Conservation (phyloP, 2,888 invertebrate genomes). For the Ypsolopha sequella region DNA sequence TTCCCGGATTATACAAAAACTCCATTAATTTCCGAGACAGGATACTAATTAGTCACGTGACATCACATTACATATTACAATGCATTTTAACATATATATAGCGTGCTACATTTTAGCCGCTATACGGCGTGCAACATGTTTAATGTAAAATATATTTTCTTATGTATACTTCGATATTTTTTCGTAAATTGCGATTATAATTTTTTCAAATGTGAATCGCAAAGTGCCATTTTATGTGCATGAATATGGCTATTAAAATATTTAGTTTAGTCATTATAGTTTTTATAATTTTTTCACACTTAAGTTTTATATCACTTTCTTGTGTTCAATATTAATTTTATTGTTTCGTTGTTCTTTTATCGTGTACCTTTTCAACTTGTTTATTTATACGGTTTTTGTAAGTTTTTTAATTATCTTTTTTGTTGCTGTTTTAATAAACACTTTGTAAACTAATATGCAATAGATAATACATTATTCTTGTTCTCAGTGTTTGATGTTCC, state of each 20-base stretch:
- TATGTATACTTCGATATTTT: background rate
- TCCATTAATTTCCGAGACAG: constrained; percentile 5
- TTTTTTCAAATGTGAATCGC: constrained; percentile 46
- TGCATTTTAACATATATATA: background rate
- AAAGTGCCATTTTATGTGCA: constrained; percentile 57
- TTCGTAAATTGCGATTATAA: background rate
- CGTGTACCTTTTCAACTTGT: constrained; percentile 10
- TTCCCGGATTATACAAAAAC: background rate
- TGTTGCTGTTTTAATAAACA: constrained; percentile 44
- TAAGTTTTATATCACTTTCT: constrained; percentile 41
- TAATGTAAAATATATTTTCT: background rate
- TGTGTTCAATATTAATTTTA: constrained; percentile 50
- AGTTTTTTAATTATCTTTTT: constrained; percentile 16
- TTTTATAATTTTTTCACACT: constrained; percentile 25
- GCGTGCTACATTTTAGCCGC: background rate
- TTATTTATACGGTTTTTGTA: background rate
- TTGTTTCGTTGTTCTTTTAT: constrained; percentile 34
- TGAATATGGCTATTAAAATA: constrained; percentile 45
- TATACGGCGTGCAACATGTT: background rate
- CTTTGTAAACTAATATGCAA: constrained; percentile 54
- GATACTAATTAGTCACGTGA: background rate
- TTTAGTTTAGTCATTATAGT: background rate
- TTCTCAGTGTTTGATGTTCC: constrained; percentile 69
- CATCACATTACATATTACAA: background rate
- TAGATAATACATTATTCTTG: constrained; percentile 52